Percentiles rank a stretch among this genome's conserved stretches.
Evolutionary conservation across 1,140 invertebrate genomes (phyloP).

Genomic region (Ylistrum balloti): DNA sequence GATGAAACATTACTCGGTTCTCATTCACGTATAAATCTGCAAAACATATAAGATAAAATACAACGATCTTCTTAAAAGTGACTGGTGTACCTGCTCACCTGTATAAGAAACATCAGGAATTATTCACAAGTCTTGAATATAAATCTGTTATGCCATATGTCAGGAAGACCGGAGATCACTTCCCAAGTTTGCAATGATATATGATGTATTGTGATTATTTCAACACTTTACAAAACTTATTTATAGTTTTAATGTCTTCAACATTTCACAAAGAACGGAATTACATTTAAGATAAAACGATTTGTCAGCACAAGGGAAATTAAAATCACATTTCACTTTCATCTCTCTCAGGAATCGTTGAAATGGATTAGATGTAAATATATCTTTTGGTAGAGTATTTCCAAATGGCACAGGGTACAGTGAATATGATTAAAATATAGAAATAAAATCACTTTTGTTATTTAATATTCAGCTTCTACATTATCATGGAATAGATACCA

Average conservation of each 20-base stretch:
- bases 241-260: background rate
- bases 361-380: background rate
- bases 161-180: background rate
- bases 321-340: background rate
- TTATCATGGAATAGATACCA: too few relatives aligned
- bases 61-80: background rate
- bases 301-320: slow-evolving; percentile 16
- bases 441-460: too few relatives aligned
- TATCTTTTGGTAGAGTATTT: background rate
- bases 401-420: background rate
- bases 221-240: slow-evolving; percentile 20
- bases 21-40: background rate
- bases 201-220: background rate
- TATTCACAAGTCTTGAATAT: background rate
- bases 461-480: too few relatives aligned
- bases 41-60: background rate
- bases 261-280: background rate
- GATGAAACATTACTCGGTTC: background rate
- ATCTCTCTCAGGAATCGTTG: background rate
- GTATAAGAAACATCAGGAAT: background rate
- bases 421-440: too few relatives aligned
- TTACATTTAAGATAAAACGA: background rate
- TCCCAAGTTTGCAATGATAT: background rate
- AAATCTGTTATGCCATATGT: slow-evolving; percentile 7
- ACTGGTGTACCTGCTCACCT: background rate